Conservation (phyloP, 2,797 vertebrate species). For the Darevskia nairensis region DNA sequence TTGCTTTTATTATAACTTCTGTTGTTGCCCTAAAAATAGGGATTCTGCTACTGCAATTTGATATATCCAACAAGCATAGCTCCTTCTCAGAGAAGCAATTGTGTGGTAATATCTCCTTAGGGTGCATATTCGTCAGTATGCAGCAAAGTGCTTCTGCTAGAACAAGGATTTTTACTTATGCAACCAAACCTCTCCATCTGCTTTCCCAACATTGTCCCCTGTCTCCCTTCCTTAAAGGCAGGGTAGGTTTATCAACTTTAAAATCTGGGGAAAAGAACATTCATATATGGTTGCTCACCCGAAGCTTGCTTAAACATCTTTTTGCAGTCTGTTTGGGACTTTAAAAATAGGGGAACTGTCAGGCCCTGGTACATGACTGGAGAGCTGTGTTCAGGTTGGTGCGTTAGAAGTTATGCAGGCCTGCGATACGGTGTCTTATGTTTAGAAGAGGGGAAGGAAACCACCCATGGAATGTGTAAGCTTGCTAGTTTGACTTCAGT, state of each 20-base stretch:
- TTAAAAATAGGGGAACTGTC: neutral
- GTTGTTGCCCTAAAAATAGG: neutral
- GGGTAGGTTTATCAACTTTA: neutral
- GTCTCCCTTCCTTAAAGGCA: neutral
- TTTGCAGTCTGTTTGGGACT: neutral
- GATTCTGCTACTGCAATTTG: neutral
- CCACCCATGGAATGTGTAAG: neutral
- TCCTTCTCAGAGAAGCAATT: neutral
- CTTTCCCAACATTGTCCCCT: too few species aligned
- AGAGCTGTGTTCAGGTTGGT: neutral
- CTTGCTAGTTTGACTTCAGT: neutral
- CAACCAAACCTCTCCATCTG: too few species aligned
- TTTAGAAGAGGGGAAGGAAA: neutral
- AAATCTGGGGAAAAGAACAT: neutral
- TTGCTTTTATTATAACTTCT: constrained; percentile 34
- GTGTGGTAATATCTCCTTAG: neutral
- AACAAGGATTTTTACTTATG: too few species aligned
- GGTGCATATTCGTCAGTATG: neutral
- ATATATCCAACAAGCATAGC: too few species aligned
- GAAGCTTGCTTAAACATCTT: neutral
- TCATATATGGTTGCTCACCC: neutral
- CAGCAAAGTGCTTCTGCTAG: neutral
- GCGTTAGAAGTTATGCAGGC: neutral
- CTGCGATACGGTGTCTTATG: neutral
- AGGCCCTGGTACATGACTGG: neutral